These are phyloP conservation scores for Vidua chalybeata DNA, from an alignment of 2,113 vertebrate genomes.

Conservation along the genomic window DNA sequence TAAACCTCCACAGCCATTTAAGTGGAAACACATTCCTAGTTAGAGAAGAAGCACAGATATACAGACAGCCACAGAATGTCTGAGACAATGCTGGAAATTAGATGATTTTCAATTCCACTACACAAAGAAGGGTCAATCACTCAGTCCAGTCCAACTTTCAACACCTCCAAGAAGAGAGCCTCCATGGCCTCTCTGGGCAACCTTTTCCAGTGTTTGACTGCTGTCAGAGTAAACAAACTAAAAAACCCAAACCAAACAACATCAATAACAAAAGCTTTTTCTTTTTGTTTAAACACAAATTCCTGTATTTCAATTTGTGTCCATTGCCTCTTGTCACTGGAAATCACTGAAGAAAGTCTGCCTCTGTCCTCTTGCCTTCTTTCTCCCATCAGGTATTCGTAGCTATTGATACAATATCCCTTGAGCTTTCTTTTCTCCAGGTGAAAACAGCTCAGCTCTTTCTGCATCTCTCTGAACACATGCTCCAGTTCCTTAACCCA, in stretches of 20 bases:
- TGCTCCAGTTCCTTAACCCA: not conserved
- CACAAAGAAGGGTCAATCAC: not conserved
- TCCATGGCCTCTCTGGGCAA: not conserved
- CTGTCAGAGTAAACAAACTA: not conserved
- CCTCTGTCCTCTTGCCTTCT: not conserved
- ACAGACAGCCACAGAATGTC: not conserved
- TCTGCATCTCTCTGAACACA: not conserved
- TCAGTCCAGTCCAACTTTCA: not conserved
- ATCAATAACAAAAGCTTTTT: not conserved
- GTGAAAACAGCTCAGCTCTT: not conserved
- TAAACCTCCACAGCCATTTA: not conserved
- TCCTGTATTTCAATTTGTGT: not conserved
- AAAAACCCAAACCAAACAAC: not conserved
- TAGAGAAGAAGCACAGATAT: not conserved
- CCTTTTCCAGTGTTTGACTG: not conserved
- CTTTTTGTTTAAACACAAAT: not conserved
- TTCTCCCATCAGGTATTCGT: not conserved
- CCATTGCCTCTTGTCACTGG: not conserved
- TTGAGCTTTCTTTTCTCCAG: not conserved
- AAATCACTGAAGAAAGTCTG: not conserved
- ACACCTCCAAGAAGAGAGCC: not conserved
- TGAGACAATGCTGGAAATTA: not conserved
- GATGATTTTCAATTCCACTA: not conserved
- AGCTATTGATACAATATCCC: not conserved
- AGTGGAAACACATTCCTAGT: not conserved